Percentiles rank a stretch among this genome's conserved stretches.
These are phyloP conservation scores for Protodeltote pygarga DNA, from an alignment of 2,888 invertebrate species.

Conservation along the genomic window DNA sequence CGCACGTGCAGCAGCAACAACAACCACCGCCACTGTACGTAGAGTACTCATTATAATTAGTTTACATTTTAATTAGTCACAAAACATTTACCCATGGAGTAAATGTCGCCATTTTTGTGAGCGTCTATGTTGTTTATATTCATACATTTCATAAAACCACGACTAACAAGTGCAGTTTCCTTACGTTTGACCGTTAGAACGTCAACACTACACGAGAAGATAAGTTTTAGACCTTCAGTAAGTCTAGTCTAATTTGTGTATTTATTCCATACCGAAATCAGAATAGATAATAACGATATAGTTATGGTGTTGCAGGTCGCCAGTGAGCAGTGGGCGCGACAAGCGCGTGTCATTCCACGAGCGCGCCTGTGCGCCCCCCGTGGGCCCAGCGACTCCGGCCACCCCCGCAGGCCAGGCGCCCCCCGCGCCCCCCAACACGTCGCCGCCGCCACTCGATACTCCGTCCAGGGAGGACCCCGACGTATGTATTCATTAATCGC, in stretches of 20 bases:
- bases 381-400: slow-evolving; percentile 37
- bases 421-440: slow-evolving; percentile 55
- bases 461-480: slow-evolving; percentile 91
- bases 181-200: no score
- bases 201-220: no score
- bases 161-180: no score
- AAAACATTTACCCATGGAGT: no score
- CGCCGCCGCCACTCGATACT: slow-evolving; percentile 56
- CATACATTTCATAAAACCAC: no score
- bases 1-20: slow-evolving; percentile 40
- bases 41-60: background rate
- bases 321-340: slow-evolving; percentile 69
- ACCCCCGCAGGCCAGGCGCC: slow-evolving; percentile 54
- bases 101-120: no score
- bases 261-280: no score
- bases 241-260: no score
- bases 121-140: no score
- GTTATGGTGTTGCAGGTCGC: slow-evolving; percentile 57
- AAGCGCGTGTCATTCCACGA: slow-evolving; percentile 93
- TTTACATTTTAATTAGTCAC: no score
- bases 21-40: slow-evolving; percentile 66
- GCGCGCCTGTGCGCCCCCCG: slow-evolving; percentile 89
- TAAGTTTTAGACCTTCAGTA: no score
- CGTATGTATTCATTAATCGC: slow-evolving; percentile 84
- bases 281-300: background rate